Base-by-base conservation (phyloP, 2,888 invertebrate species). In the Brachyopa scutellaris region DNA sequence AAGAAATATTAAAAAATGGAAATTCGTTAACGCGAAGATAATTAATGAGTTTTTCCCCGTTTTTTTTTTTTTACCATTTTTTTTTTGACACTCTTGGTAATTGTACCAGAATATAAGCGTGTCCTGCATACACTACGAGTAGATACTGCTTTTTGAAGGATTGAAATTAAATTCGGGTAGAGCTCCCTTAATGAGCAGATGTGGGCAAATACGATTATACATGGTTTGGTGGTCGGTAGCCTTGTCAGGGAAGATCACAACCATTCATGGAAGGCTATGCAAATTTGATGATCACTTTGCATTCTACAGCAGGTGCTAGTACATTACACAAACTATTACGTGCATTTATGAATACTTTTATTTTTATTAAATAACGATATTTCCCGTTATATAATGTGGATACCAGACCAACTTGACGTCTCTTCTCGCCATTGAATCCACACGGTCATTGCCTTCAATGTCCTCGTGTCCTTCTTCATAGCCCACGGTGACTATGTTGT, bases 21-120 rank as follows among this genome's bases (percentile, higher is more conserved):
- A 61, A 61, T 47, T 33, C 21, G 17, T 21, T 21, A 5, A 45
- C 21, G 61, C 21, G 45, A 33, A 9, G 33, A 47, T 45, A 61
- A 61, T 61, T 61, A 61, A 61, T 61, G 61, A 8, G 33, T n/a
- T n/a, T n/a, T n/a, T n/a, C n/a, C n/a, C n/a, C n/a, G n/a, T 36
- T 13, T 36, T 9, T 3, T 3, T 36, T 21, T 23, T 45, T 47
- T 21, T 61, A 2, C 8, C 36, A 11, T 23, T 9, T 59, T 40
- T 13, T 38, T 31, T 8, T 9, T 6, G n/a, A 19, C 19, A n/a
- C 11, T 33, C 26, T 6, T n/a, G 4, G 11, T 17, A 59, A 42
- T 19, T 17, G 29, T 26, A 38, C 26, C 13, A 13, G 29, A 13
- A 42, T 9, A 38, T 55, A 26, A 26, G 26, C 47, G 13, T 11